phyloP scores from a whole-genome alignment of 2,113 vertebrate species.

The Pedionomus torquatus region DNA sequence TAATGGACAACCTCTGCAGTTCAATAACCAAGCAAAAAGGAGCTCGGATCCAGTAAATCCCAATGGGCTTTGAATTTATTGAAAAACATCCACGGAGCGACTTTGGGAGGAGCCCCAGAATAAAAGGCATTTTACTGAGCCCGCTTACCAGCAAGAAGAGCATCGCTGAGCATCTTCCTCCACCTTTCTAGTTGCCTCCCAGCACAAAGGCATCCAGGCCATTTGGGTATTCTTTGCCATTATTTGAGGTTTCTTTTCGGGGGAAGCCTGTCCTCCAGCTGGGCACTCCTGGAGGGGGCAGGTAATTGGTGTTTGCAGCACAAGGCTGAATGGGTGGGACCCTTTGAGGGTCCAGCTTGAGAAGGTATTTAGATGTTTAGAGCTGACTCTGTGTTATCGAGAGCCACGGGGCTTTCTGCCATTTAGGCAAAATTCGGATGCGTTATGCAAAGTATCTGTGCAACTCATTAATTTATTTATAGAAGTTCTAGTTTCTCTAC shows the following conservation, averaged over 20 bases:
- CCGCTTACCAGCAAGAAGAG: background rate
- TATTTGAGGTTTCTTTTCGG: background rate
- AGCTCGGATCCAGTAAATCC: background rate
- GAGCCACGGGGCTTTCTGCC: background rate
- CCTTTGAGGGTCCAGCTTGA: slow-evolving; percentile 14
- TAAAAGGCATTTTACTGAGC: background rate
- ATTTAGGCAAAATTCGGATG: background rate
- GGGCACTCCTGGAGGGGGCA: background rate
- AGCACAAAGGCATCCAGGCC: background rate
- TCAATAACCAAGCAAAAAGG: background rate
- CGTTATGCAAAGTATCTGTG: background rate
- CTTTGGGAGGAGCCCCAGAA: background rate
- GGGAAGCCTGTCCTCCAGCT: background rate
- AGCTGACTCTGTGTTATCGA: slow-evolving; percentile 1
- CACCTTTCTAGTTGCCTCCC: background rate
- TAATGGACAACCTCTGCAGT: background rate
- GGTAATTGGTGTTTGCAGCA: slow-evolving; percentile 40
- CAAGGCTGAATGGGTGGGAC: slow-evolving; percentile 50
- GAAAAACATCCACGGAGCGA: no score
- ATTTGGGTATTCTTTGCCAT: background rate
- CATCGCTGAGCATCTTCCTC: background rate
- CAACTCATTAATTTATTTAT: background rate
- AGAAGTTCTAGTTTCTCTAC: background rate
- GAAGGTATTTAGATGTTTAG: slow-evolving; percentile 16
- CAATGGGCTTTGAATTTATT: background rate